Base-by-base conservation (phyloP, 2,888 invertebrate genomes). In the Drosophila falleni region DNA sequence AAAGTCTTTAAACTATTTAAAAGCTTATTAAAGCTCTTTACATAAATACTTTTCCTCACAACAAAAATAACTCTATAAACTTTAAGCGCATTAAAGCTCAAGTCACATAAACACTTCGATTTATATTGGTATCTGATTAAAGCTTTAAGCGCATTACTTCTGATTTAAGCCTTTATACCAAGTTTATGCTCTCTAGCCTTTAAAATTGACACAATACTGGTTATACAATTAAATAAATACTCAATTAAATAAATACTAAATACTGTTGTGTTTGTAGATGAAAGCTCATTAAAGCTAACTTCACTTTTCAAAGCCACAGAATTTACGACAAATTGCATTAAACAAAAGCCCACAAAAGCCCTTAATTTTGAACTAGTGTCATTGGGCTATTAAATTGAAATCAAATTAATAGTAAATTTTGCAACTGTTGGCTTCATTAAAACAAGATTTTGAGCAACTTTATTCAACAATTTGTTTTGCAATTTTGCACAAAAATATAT, bases 361-460 rank as follows among this genome's bases (percentile, higher is more conserved):
- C n/a, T n/a, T n/a, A n/a, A n/a, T n/a, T n/a, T n/a, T n/a, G n/a
- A 44, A 26, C n/a, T 41, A 29, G 39, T 50, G 15, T 42, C 41
- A 10, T 2, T 64, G 9, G 10, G n/a, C 11, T 31, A 58, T 68
- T 69, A 62, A 59, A 65, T n/a, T 54, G 13, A 42, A 35, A 69
- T 75, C 46, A 58, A 58, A 68, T 68, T 59, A 58, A 50, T 61
- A 60, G 19, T 58, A 39, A n/a, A 61, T 61, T 58, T 58, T 46
- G 2, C 60, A 42, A 64, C 47, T 44, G 37, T 47, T 50, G 72
- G 75, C 64, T 72, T 73, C 73, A 73, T 76, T 76, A 72, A 73
- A 76, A 49, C 29, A 35, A 46, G 58, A 76, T 76, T 75, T 72
- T 15, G 8, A 35, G 5, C 23, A 75, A 75, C 56, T 67, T 63